Evolutionary conservation across 2,797 vertebrate species (phyloP).

Genomic region (Pangasius sanitwongsei): DNA sequence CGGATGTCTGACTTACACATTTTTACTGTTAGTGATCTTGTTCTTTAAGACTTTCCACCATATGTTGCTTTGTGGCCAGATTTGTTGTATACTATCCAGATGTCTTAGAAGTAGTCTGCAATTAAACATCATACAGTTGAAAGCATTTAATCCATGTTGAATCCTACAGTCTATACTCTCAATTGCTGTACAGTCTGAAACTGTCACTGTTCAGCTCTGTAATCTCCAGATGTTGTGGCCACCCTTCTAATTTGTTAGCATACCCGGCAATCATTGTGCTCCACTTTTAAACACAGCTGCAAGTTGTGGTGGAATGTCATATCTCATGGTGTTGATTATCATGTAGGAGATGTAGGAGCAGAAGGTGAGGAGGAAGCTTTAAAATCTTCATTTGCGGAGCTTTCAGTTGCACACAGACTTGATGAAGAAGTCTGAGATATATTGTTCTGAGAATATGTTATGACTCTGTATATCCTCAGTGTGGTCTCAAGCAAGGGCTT

Average conservation of each 20-base stretch:
- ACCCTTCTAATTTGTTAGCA: conserved; percentile 39
- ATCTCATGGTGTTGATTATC: not conserved
- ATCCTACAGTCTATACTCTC: not conserved
- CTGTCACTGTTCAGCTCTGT: conserved; percentile 21
- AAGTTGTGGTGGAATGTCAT: not conserved
- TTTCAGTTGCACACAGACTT: not conserved
- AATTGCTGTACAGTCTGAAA: conserved; percentile 23
- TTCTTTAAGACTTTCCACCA: conserved; percentile 43
- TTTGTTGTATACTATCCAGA: conserved; percentile 19
- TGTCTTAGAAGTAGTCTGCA: conserved; percentile 26
- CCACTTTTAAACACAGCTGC: conserved; percentile 18
- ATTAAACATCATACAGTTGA: conserved; percentile 27
- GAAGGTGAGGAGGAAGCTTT: not conserved
- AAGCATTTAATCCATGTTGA: not conserved
- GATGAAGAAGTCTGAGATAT: no score
- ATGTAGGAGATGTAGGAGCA: not conserved
- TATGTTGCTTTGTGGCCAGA: conserved; percentile 38
- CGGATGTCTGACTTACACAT: not conserved
- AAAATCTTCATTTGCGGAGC: not conserved
- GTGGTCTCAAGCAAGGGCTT: conserved; percentile 1
- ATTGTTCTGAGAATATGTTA: not conserved
- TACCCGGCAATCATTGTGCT: conserved; percentile 12
- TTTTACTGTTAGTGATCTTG: not conserved
- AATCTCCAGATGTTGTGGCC: conserved; percentile 31
- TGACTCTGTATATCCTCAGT: not conserved